These are phyloP conservation scores for Sarcophilus harrisii DNA, from an alignment of 2,797 vertebrate genomes.

Conservation along the genomic window DNA sequence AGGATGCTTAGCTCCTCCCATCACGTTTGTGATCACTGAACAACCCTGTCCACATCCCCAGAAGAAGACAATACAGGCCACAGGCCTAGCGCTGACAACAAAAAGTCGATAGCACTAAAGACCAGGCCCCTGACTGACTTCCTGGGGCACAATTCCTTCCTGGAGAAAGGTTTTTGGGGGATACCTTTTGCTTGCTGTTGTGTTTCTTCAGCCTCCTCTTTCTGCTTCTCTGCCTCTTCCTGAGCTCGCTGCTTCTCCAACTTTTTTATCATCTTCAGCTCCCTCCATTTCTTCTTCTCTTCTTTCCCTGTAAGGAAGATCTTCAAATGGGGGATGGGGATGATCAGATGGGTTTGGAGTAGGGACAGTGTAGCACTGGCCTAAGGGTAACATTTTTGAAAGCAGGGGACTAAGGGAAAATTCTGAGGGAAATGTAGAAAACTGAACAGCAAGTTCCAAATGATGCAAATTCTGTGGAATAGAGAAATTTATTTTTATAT, in stretches of 20 bases:
- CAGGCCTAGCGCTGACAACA: not conserved
- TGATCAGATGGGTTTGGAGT: not conserved
- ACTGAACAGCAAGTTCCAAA: not conserved
- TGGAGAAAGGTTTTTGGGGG: fast-evolving
- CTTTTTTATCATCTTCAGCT: constrained; percentile 89
- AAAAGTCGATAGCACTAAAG: not conserved
- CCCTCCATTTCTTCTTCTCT: constrained; percentile 89
- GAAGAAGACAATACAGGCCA: not conserved
- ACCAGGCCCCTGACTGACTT: fast-evolving
- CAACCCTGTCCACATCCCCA: not conserved
- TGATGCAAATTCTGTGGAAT: not conserved
- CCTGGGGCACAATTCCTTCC: fast-evolving
- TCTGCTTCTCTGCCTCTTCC: constrained; percentile 78
- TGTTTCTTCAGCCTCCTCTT: constrained; percentile 75
- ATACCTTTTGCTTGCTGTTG: constrained; percentile 39
- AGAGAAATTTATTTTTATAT: not conserved
- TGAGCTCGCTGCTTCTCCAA: constrained; percentile 89
- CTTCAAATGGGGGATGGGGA: not conserved
- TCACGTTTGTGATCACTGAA: not conserved
- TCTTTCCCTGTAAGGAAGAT: constrained; percentile 89
- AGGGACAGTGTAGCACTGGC: not conserved
- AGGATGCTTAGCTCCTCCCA: not conserved
- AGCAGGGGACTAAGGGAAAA: not conserved
- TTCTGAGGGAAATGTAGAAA: not conserved
- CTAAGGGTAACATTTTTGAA: not conserved